Conservation (phyloP, 2,113 vertebrate species). For the Scartelaos histophorus region DNA sequence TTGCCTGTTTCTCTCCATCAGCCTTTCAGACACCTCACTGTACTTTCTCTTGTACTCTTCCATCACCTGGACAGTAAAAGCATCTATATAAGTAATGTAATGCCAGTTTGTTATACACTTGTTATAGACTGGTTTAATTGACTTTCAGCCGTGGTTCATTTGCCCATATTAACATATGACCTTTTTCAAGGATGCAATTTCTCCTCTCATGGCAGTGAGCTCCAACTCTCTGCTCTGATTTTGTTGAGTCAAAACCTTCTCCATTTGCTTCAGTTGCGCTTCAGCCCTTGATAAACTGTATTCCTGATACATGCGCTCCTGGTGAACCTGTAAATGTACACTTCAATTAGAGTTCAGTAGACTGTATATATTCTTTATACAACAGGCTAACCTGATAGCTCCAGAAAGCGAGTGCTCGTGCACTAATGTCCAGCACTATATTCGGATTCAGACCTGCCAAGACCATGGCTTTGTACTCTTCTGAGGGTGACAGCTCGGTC, state of each 20-base stretch:
- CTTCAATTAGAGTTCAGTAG: not conserved
- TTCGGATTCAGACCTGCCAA: slow-evolving; percentile 85
- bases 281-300: slow-evolving; percentile 84
- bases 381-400: slow-evolving; percentile 82
- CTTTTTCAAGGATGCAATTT: slow-evolving; percentile 86
- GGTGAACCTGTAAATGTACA: slow-evolving; percentile 78
- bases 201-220: slow-evolving; percentile 80
- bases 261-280: slow-evolving; percentile 83
- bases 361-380: not conserved
- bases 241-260: slow-evolving; percentile 86
- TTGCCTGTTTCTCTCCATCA: slow-evolving; percentile 88
- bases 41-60: slow-evolving; percentile 91
- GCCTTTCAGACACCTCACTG: slow-evolving; percentile 86
- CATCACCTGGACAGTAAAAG: slow-evolving; percentile 68
- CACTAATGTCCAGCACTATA: slow-evolving; percentile 84
- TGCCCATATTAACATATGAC: slow-evolving; percentile 43
- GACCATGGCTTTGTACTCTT: slow-evolving; percentile 89
- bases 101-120: not conserved
- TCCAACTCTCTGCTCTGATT: slow-evolving; percentile 86
- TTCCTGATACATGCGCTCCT: slow-evolving; percentile 87
- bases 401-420: slow-evolving; percentile 86
- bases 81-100: not conserved
- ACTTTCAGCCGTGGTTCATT: not conserved
- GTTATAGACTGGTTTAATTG: not conserved
- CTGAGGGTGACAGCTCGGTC: slow-evolving; percentile 84